A percentile compares a stretch with the other conserved stretches of the same genome.
Evolutionary conservation across 1,140 invertebrate genomes (phyloP).

Genomic region (Mamestra configurata): DNA sequence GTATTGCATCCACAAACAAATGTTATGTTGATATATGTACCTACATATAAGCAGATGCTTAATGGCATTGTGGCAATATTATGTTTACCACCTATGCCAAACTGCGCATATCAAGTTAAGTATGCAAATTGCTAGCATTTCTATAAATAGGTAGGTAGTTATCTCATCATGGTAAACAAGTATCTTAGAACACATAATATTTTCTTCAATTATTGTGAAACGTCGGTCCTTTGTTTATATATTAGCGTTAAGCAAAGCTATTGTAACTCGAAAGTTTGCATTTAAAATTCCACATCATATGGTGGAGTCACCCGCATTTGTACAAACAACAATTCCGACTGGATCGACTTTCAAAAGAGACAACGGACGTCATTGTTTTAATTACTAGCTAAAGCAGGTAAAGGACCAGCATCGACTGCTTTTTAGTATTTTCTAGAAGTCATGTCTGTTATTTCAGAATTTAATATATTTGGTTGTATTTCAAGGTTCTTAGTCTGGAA

Average conservation of each 20-base stretch:
- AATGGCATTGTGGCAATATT: neutral
- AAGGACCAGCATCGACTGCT: neutral
- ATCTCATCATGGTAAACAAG: neutral
- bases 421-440: neutral
- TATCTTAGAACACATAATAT: constrained; percentile 2
- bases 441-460: neutral
- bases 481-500: no score
- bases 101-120: neutral
- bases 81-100: neutral
- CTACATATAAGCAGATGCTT: no score
- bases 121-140: neutral
- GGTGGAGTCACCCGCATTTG: constrained; percentile 1
- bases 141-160: neutral
- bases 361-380: neutral
- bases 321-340: neutral
- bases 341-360: neutral
- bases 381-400: neutral
- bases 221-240: neutral
- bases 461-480: no score
- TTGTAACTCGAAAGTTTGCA: neutral
- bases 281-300: neutral
- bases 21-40: no score
- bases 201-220: neutral
- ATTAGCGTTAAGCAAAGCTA: neutral
- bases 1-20: no score